Conservation (phyloP, 2,888 invertebrate genomes). For the Mantis religiosa region DNA sequence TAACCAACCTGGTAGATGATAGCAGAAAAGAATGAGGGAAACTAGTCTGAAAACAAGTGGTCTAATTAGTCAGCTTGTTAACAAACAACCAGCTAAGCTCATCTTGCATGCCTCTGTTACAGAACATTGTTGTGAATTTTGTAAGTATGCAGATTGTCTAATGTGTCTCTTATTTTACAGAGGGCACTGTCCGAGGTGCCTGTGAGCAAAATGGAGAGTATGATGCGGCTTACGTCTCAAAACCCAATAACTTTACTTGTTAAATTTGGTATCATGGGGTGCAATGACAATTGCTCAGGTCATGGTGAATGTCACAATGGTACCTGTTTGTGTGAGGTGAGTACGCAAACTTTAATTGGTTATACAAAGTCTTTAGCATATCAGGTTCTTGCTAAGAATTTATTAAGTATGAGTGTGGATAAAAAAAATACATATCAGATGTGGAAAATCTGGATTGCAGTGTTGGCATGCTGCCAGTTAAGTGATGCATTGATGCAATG, state of each 20-base stretch:
- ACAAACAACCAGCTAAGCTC: too few relatives aligned
- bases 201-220: slow-evolving; percentile 42
- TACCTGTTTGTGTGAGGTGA: slow-evolving; percentile 86
- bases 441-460: too few relatives aligned
- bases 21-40: too few relatives aligned
- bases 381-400: too few relatives aligned
- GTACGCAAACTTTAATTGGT: slow-evolving; percentile 35
- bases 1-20: too few relatives aligned
- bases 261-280: slow-evolving; percentile 33
- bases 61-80: too few relatives aligned
- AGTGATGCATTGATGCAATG: too few relatives aligned
- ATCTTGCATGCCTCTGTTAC: background rate
- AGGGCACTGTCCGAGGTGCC: slow-evolving; percentile 17
- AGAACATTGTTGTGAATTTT: too few relatives aligned
- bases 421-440: too few relatives aligned
- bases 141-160: background rate
- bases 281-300: slow-evolving; percentile 77
- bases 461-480: too few relatives aligned
- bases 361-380: background rate
- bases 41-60: too few relatives aligned
- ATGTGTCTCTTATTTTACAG: background rate
- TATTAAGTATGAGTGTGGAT: too few relatives aligned
- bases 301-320: slow-evolving; percentile 89
- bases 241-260: slow-evolving; percentile 43
- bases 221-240: slow-evolving; percentile 44